Percentiles rank a stretch among this genome's conserved stretches.
phyloP scores from a whole-genome alignment of 2,113 vertebrate species.

The Oryzias curvinotus region DNA sequence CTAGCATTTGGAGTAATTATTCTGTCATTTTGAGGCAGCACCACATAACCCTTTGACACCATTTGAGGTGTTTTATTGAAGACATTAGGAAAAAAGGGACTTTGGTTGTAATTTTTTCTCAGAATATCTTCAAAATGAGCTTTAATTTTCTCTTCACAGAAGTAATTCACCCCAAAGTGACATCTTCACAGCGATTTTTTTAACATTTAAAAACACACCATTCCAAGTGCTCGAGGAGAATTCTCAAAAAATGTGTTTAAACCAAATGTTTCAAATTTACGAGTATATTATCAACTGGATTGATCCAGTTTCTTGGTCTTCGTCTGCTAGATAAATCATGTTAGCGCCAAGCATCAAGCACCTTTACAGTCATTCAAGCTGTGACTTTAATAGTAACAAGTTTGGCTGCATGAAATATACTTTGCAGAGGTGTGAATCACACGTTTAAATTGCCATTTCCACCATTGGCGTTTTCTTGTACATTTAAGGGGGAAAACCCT shows the following conservation, averaged over 20 bases:
- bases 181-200: background rate
- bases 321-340: background rate
- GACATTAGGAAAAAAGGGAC: slow-evolving; percentile 35
- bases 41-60: slow-evolving; percentile 42
- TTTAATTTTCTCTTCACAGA: slow-evolving; percentile 36
- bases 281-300: too few relatives aligned
- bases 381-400: background rate
- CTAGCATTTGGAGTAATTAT: slow-evolving; percentile 48
- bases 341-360: background rate
- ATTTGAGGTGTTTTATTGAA: slow-evolving; percentile 58
- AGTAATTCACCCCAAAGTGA: slow-evolving; percentile 19
- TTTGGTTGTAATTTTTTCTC: slow-evolving; percentile 51
- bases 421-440: too few relatives aligned
- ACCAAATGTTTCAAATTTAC: too few relatives aligned
- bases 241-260: too few relatives aligned
- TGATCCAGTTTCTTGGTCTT: background rate
- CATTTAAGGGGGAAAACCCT: background rate
- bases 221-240: too few relatives aligned
- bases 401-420: too few relatives aligned
- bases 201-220: too few relatives aligned
- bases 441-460: too few relatives aligned
- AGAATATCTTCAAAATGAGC: slow-evolving; percentile 24
- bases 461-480: background rate
- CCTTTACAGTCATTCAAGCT: background rate
- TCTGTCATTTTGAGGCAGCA: slow-evolving; percentile 58